Percentiles rank a stretch among this genome's conserved stretches.
Conservation (phyloP, 2,113 vertebrate species). For the Chamaetylas fuelleborni region DNA sequence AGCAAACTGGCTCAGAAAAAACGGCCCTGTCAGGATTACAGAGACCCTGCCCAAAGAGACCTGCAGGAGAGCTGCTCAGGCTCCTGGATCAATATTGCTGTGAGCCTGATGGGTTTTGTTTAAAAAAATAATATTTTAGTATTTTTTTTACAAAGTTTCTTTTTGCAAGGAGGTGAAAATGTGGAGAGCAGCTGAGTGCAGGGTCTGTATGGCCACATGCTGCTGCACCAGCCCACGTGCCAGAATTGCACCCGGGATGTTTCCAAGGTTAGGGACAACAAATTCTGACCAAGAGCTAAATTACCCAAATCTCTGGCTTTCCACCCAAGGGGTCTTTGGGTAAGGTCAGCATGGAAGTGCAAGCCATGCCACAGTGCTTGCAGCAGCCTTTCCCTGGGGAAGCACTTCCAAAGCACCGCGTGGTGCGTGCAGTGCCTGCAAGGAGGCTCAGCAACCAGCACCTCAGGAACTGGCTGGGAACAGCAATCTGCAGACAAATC, state of each 20-base stretch:
- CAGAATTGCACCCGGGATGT: rapidly evolving
- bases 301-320: background rate
- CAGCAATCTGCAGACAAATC: slow-evolving; percentile 9
- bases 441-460: background rate
- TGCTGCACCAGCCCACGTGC: background rate
- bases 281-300: background rate
- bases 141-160: no score
- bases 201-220: background rate
- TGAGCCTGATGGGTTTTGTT: background rate
- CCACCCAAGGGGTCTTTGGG: background rate
- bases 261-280: background rate
- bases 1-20: background rate
- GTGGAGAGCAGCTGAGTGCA: background rate
- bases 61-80: background rate
- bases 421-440: background rate
- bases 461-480: background rate
- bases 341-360: background rate
- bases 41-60: background rate
- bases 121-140: background rate
- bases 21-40: background rate
- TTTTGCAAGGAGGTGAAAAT: background rate
- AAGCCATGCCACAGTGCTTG: background rate
- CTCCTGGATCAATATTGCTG: background rate
- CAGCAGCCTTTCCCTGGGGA: background rate
- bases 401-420: background rate